Evolutionary conservation across 2,797 vertebrate genomes (phyloP), one percentile per base, ranked within the genome.

Genomic region (Propithecus perrieri): DNA sequence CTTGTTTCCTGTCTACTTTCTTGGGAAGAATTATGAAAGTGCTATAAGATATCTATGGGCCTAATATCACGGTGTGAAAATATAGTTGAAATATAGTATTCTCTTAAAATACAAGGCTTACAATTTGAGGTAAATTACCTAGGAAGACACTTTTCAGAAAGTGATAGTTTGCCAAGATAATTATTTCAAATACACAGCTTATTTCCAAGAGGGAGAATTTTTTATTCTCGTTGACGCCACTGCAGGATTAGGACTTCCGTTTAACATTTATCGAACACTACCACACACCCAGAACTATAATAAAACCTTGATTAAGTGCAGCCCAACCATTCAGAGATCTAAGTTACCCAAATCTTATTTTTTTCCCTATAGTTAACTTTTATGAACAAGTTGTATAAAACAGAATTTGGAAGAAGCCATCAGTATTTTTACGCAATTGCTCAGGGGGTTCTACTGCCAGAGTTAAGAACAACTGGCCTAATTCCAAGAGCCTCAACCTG

Each of bases 111-210:
- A 75, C 4, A 65, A 84, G 63, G 41, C 22, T 97, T 94, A 65
- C 33, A 7, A 84, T 69, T 95, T 93, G 59, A 93, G 26, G 72
- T 85, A 96, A 92, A 96, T 95, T 89, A 85, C 57, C 61, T 59
- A 89, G 48, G 83, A 97, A 55, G 43, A 67, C 41, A 85, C 63
- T 92, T 97, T 96, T 96, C 75, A 89, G 67, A 91, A 94, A 94
- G 26, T 91, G 86, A 78, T 89, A 94, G 79, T 53, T 96, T 96
- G 5, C 50, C 65, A 81, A 86, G 55, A 93, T 84, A 95, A 95
- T 96, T 89, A 95, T 91, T 97, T 97, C 86, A 95, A 89, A 97
- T 93, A 71, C 17, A 75, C 57, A 46, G 57, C 87, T 91, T 89
- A 72, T 80, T 96, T 97, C 63, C 43, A 93, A 86, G 38, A 87